Base-by-base conservation (phyloP, 1,140 invertebrate genomes). In the Aradophagus sp. region DNA sequence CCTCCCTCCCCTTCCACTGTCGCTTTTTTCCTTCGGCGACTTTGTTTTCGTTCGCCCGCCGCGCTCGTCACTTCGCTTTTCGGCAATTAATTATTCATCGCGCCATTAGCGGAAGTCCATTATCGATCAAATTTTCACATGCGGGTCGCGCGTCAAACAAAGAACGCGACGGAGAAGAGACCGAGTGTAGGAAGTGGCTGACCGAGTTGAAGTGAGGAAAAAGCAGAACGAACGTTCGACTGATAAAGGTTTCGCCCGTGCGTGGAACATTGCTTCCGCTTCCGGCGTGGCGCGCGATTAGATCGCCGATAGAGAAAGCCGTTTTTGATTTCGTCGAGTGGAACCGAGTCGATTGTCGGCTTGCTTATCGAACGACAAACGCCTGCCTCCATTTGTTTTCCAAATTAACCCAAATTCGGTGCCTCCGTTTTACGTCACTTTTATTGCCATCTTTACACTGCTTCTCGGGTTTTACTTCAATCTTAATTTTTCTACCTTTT, bases 191-290 rank as follows among this genome's bases (percentile, higher is more conserved):
- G 68, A 71, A 71, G 68, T 71, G 59, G 68, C 48, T 55, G 68
- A 71, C 68, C 59, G 59, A 59, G 68, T 71, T 65, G 47, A 45
- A 65, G 59, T 65, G 61, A 75, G 68, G 74, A 75, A 74, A n/a
- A n/a, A n/a, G n/a, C n/a, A n/a, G n/a, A n/a, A n/a, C n/a, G n/a
- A n/a, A 62, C 55, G 52, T 59, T 72, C 65, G 68, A 72, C 76
- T 71, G 73, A 78, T 75, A 77, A 77, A 75, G 63, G 69, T 74
- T 70, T 72, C 45, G 75, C 73, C 67, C 63, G 66, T 66, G 61
- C 65, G 59, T 65, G 61, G 67, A 71, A 70, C 72, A 78, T 77
- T 72, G 73, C 68, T 78, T 78, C 75, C 75, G 75, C 41, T 78
- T 77, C 76, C 76, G 68, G 73, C 66, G 75, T 56, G 52, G 73